Base-by-base conservation (phyloP, 2,113 vertebrate species). In the Chascanopsetta lugubris region DNA sequence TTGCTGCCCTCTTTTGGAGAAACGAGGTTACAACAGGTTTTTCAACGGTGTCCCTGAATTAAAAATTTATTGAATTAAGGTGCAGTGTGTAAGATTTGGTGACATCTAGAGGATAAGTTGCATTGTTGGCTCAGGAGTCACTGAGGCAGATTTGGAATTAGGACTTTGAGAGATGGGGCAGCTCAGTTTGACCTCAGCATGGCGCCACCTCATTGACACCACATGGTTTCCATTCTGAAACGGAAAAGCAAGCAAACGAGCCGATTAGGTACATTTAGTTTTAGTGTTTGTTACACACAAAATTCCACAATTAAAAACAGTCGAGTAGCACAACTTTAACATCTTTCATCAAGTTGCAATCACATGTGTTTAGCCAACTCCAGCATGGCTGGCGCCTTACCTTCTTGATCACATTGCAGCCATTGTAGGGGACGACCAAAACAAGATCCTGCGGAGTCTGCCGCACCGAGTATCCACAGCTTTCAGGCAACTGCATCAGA, bases 391-490 rank as follows among this genome's bases (percentile, higher is more conserved):
- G 5, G 11, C 12, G 2, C 0, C 5, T 5, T 88, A 85, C 83
- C 83, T 68, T 45, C 57, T 66, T 54, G 3, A 40, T 42, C n/a
- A 90, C 71, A 40, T 70, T 27, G 57, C 87, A 90, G 45, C 83
- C 83, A 60, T 82, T 24, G 55, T 83, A 89, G 0, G 75, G 49
- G 8, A 75, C 74, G 25, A 53, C 36, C 24, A 88, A 71, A 18
- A 75, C 24, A 1, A 90, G 61, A 12, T 67, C 75, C 0, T 54
- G 6, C 1, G 17, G 17, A 1, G 55, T 74, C 30, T 59, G 56
- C 8, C 27, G 38, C 18, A 72, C 2, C 2, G 38, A 60, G 30
- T 80, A 79, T 2, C 69, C 71, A 72, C 85, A 90, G 1, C 59
- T 18, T 36, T 66, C 26, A n/a, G 77, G 73, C 26, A 87, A 22